Percentiles rank a stretch among this genome's conserved stretches.
Evolutionary conservation across 2,888 invertebrate genomes (phyloP).

Genomic region (Oligia latruncula): DNA sequence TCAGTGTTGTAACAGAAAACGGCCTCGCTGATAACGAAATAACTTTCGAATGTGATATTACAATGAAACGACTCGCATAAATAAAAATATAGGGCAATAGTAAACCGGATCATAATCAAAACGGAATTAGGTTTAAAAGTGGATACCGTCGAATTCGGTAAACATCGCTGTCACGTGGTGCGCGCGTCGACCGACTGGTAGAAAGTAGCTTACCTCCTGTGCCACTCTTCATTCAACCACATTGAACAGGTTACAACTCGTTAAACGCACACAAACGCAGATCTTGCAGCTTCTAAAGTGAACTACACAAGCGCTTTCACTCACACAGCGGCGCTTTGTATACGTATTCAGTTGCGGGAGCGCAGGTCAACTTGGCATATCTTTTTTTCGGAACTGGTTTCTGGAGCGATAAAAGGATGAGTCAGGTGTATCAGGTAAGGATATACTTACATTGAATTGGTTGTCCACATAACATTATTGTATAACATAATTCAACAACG

Average conservation of each 20-base stretch:
- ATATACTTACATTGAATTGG: conserved; percentile 44
- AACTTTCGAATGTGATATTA: conserved; percentile 55
- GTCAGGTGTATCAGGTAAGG: conserved; percentile 74
- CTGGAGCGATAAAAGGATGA: conserved; percentile 85
- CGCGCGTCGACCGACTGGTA: conserved; percentile 79
- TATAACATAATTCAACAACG: conserved; percentile 13
- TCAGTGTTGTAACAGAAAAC: conserved; percentile 51
- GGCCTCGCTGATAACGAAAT: conserved; percentile 62
- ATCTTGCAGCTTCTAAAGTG: conserved; percentile 66
- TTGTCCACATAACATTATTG: conserved; percentile 33
- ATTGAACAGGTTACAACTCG: conserved; percentile 87
- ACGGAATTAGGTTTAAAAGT: conserved; percentile 48
- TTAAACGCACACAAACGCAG: conserved; percentile 77
- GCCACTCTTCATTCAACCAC: conserved; percentile 88
- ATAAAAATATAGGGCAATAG: conserved; percentile 36
- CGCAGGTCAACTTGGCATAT: conserved; percentile 84
- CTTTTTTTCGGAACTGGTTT: conserved; percentile 85
- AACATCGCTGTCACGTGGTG: conserved; percentile 78
- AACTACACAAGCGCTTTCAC: conserved; percentile 67
- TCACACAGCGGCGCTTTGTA: conserved; percentile 68
- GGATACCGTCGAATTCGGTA: conserved; percentile 72
- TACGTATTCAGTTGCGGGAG: conserved; percentile 75
- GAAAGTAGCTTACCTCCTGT: conserved; percentile 89
- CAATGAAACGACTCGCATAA: conserved; percentile 30
- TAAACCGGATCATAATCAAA: conserved; percentile 33